Evolutionary conservation across 2,113 vertebrate genomes (phyloP), one percentile per base, ranked within the genome.

Genomic region (Labeo catla): DNA sequence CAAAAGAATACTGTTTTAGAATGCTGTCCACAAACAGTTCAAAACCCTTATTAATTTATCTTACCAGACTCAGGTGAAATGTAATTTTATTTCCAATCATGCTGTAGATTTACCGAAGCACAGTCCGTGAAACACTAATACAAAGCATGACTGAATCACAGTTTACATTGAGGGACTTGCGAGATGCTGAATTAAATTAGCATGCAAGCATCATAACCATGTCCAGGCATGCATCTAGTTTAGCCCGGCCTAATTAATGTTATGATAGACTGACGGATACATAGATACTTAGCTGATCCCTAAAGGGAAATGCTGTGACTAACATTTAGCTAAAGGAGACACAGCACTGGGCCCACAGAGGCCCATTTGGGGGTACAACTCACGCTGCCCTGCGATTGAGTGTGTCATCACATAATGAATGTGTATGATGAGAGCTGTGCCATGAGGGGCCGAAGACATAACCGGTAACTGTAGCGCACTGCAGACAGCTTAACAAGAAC

Each of bases 401-500:
- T 16, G 73, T 76, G 87, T 73, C 73, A 43, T 57, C 81, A 73
- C 9, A 23, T 83, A 83, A 79, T 57, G 76, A 61, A 72, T 61
- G 74, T 65, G 45, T 57, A 84, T 81, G 74, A 84, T 82, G 21
- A 85, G 80, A 59, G 63, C 50, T 15, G 13, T n/a, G 34, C 57
- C 47, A 61, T 34, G 49, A 66, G 68, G 84, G 66, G 65, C n/a
- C 84, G 76, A 90, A 92, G 91, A 89, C 85, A 88, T 89, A 93
- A 93, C 91, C 90, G 91, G 94, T 92, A 93, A 94, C 92, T 43
- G 59, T 89, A 93, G 90, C 88, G 88, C 85, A 78, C 81, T 85
- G 89, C 88, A 92, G 93, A 93, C 92, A 91, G 89, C 89, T 89
- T 94, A 94, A 95, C 91, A 90, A 94, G 93, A 89, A 93, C 93